Evolutionary conservation across 2,113 vertebrate genomes (phyloP).

Genomic region (Natator depressus): DNA sequence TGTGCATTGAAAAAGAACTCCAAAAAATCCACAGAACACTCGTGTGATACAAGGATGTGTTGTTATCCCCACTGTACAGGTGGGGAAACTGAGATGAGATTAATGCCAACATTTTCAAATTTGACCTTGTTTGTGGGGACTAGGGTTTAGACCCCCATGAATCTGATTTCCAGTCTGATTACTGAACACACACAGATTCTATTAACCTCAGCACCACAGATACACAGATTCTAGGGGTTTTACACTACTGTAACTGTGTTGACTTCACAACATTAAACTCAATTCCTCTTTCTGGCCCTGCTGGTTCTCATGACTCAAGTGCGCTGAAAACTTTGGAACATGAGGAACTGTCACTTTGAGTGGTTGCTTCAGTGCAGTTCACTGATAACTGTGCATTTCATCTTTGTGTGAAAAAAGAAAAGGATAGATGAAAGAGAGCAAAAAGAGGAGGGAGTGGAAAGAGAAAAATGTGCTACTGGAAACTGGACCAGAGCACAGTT

Average conservation of each 20-base stretch:
- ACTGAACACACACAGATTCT: accelerated
- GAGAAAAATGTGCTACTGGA: neutral
- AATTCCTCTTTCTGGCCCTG: neutral
- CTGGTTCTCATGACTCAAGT: neutral
- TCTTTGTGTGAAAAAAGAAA: neutral
- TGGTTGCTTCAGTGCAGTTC: neutral
- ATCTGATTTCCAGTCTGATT: neutral
- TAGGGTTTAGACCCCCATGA: neutral
- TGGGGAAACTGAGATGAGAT: neutral
- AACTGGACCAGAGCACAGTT: neutral
- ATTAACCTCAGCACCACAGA: neutral
- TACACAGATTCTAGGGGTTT: neutral
- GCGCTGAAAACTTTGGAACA: neutral
- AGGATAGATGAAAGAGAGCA: neutral
- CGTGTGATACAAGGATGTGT: neutral
- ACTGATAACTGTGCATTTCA: neutral
- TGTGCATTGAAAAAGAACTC: neutral
- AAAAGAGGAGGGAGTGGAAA: neutral
- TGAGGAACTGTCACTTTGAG: neutral
- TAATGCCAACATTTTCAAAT: neutral
- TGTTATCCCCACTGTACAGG: neutral
- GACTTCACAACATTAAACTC: neutral
- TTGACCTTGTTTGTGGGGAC: neutral
- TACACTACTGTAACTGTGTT: neutral
- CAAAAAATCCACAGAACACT: neutral